phyloP scores from a whole-genome alignment of 1,140 invertebrate genomes.

The Cheumatopsyche charites region DNA sequence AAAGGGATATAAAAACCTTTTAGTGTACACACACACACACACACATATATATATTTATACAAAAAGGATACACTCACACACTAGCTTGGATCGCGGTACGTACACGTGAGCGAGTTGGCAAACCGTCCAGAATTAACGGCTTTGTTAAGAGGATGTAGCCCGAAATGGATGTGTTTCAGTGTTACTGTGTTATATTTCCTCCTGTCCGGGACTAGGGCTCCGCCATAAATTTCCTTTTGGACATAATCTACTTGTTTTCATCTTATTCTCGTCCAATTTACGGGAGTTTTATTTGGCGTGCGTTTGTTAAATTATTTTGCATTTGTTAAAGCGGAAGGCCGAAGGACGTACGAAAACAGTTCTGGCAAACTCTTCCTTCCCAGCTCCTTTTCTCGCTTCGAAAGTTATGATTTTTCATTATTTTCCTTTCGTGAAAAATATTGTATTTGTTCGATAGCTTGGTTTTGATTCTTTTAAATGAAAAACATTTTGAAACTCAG shows the following conservation, averaged over 20 bases:
- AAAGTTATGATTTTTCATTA: no score
- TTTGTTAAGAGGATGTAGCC: constrained; percentile 31
- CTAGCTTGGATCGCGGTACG: no score
- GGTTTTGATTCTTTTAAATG: no score
- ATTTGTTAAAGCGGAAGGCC: constrained; percentile 29
- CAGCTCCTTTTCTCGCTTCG: no score
- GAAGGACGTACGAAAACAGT: not conserved
- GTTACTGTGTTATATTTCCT: constrained; percentile 27
- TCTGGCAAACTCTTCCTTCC: no score
- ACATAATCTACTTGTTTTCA: constrained; percentile 41
- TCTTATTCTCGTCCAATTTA: constrained; percentile 39
- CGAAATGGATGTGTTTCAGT: constrained; percentile 36
- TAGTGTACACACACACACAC: constrained; percentile 5
- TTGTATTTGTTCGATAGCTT: no score
- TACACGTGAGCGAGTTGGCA: constrained; percentile 13
- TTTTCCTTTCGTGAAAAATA: no score
- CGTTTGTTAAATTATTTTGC: constrained; percentile 37
- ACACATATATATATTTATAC: not conserved
- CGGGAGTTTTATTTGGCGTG: constrained; percentile 38
- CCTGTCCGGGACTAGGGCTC: constrained; percentile 3
- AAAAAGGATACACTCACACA: not conserved
- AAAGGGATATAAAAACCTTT: constrained; percentile 26
- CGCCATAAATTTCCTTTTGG: constrained; percentile 36
- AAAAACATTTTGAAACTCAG: no score
- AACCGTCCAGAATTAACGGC: constrained; percentile 30